Conservation (phyloP, 2,888 invertebrate species). For the Rutpela maculata region DNA sequence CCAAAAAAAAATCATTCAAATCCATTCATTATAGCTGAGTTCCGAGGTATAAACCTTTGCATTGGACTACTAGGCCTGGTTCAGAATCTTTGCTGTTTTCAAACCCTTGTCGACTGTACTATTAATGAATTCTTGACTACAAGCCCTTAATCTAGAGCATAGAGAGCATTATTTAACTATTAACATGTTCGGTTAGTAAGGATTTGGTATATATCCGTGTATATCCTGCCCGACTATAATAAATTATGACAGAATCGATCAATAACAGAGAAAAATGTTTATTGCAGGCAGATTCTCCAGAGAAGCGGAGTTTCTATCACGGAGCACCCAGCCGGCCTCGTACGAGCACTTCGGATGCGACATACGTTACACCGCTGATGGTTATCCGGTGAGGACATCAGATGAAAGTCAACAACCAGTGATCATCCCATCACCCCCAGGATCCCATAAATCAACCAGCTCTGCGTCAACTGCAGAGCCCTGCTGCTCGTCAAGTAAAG, state of each 20-base stretch:
- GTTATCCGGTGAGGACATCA: conserved; percentile 79
- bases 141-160: not conserved
- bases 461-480: conserved; percentile 47
- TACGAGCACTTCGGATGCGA: conserved; percentile 77
- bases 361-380: conserved; percentile 87
- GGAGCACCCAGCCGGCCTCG: conserved; percentile 68
- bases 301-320: conserved; percentile 80
- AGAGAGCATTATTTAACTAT: not conserved
- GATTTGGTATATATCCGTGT: not conserved
- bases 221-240: not conserved
- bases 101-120: too few species aligned
- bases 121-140: not conserved
- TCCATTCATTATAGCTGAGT: too few species aligned
- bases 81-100: too few species aligned
- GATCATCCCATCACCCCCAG: conserved; percentile 70
- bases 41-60: too few species aligned
- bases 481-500: conserved; percentile 38
- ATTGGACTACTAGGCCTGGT: too few species aligned
- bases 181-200: not conserved
- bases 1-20: too few species aligned
- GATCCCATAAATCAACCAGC: conserved; percentile 54
- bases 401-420: conserved; percentile 72
- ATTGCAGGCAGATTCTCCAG: conserved; percentile 75
- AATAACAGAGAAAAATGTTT: conserved; percentile 22
- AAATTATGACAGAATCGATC: conserved; percentile 17